phyloP scores from a whole-genome alignment of 1,140 invertebrate genomes.

The Formica exsecta region DNA sequence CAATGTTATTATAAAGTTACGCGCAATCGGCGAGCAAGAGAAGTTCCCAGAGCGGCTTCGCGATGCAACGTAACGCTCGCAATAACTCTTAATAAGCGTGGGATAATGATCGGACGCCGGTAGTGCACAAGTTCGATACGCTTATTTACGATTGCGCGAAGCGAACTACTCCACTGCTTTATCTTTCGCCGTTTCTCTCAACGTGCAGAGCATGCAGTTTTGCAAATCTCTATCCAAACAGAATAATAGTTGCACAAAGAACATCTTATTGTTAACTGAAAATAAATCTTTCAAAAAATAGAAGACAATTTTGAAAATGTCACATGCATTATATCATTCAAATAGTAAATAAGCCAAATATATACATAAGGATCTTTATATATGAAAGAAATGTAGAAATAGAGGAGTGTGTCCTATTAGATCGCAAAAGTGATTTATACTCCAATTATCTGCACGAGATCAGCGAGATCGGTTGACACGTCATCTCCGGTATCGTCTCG shows the following conservation, averaged over 20 bases:
- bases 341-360: not conserved
- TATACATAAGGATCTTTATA: not conserved
- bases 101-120: conserved; percentile 65
- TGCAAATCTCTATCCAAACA: not conserved
- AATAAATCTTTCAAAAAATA: not conserved
- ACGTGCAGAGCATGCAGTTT: not conserved
- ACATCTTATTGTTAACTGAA: not conserved
- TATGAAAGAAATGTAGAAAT: not conserved
- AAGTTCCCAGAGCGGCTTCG: conserved; percentile 35
- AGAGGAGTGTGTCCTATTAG: not conserved
- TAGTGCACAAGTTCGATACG: conserved; percentile 63
- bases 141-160: conserved; percentile 67
- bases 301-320: not conserved
- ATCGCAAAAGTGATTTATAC: not conserved
- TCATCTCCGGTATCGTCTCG: conserved; percentile 37
- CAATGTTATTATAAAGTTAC: conserved; percentile 39
- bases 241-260: conserved; percentile 6
- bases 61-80: conserved; percentile 29
- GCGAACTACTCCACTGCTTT: conserved; percentile 7
- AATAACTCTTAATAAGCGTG: conserved; percentile 72
- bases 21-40: conserved; percentile 20
- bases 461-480: not conserved
- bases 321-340: not conserved
- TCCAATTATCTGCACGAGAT: not conserved
- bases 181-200: conserved; percentile 10